A percentile compares a stretch with the other conserved stretches of the same genome.
These are phyloP conservation scores for Andinoacara biseriatus DNA, from an alignment of 2,113 vertebrate genomes.

Conservation along the genomic window DNA sequence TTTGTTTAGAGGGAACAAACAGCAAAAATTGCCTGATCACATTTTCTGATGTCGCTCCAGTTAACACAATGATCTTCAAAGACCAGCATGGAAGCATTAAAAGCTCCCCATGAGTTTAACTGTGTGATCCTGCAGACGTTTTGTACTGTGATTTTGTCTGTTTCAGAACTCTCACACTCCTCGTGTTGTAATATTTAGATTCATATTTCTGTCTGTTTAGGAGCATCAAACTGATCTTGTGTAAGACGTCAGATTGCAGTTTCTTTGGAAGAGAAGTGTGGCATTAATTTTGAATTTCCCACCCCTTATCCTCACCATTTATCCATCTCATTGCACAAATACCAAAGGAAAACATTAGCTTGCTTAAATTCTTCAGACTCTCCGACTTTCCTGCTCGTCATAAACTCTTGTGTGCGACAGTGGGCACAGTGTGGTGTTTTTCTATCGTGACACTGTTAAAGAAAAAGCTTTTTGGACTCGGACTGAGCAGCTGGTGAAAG, in stretches of 20 bases:
- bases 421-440: neutral
- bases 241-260: neutral
- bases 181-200: neutral
- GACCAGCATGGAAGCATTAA: neutral
- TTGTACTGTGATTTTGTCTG: neutral
- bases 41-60: neutral
- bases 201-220: neutral
- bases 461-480: neutral
- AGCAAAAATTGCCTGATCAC: too few species aligned
- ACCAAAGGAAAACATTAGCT: neutral
- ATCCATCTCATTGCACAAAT: neutral
- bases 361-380: neutral
- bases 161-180: neutral
- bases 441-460: neutral
- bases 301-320: neutral
- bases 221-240: neutral
- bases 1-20: too few species aligned
- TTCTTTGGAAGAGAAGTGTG: neutral
- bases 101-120: fast-evolving
- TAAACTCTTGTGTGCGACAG: neutral
- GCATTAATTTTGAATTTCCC: neutral
- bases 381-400: neutral
- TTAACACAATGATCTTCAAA: neutral
- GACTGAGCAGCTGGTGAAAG: slow-evolving; percentile 10
- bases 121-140: neutral